Conservation (phyloP, 64 coral and sea anemone genomes). For the Orbicella faveolata region DNA sequence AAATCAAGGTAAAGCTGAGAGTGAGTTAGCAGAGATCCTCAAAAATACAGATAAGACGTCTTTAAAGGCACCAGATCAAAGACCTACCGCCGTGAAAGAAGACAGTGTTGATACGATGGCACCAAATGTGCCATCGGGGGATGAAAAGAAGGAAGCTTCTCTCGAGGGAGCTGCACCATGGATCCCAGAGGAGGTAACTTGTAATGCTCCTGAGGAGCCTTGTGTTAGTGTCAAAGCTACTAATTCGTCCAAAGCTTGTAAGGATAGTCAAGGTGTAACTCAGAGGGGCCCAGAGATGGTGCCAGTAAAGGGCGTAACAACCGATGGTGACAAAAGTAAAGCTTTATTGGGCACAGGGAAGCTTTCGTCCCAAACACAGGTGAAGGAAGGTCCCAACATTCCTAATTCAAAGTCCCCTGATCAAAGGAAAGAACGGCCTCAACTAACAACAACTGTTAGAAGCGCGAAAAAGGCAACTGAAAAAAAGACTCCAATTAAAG, state of each 20-base stretch:
- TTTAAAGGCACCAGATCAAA: not conserved
- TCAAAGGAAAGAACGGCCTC: not conserved
- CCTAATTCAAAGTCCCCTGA: not conserved
- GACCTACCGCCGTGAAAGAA: not conserved
- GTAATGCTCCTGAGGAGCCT: not conserved
- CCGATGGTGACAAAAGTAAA: not conserved
- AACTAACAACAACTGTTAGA: not conserved
- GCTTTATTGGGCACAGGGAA: not conserved
- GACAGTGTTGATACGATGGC: not conserved
- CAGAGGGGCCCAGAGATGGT: not conserved
- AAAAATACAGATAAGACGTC: not conserved
- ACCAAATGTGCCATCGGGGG: not conserved
- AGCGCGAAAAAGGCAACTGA: not conserved
- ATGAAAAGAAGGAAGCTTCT: not conserved
- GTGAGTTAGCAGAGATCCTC: not conserved
- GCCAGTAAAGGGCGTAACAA: not conserved
- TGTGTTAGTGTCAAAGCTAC: not conserved
- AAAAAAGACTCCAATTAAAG: not conserved
- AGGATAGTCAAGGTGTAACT: not conserved
- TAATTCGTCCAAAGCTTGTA: not conserved
- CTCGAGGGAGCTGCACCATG: not conserved
- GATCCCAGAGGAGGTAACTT: not conserved
- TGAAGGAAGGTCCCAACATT: not conserved
- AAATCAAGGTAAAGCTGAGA: not conserved
- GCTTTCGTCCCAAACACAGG: not conserved